Base-by-base conservation (phyloP, 2,888 invertebrate species). In the Punctoribates punctum region DNA sequence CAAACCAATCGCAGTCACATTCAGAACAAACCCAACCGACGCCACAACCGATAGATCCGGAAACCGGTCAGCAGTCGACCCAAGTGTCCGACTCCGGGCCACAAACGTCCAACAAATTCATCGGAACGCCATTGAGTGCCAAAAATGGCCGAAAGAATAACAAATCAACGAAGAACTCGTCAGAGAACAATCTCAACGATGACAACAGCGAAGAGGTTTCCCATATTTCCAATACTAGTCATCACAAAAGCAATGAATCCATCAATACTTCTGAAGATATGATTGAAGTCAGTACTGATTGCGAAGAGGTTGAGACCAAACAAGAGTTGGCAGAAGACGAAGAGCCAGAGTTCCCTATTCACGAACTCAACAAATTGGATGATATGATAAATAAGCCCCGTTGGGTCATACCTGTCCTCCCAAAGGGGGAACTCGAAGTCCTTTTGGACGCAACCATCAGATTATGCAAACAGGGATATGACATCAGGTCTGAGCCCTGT, bases 351-450 rank as follows among this genome's bases (percentile, higher is more conserved):
- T 97, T 96, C 88, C 96, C 96, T 79, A 88, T 90, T 82, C 89
- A 90, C 73, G 94, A 95, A 85, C 86, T 97, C 83, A 89, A 90
- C 81, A 90, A 91, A 81, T 87, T 97, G 81, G 96, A 96, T 86
- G 96, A 96, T 84, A 96, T 96, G 88, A 95, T 97, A 83, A 94
- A 94, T 81, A 77, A 79, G 86, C 91, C 95, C 77, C 88, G 96
- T 82, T 97, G 97, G 97, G 94, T 97, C 79, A 96, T 97, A 74
- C 97, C 97, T 48, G 97, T 97, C 74, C 86, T 97, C 82, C 96
- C 97, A 15, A 95, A 96, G 82, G 96, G 96, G 86, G 96, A 97
- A 85, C 86, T 97, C 20, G 77, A 77, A 67, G n/a, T 62, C 20
- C 62, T 78, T 25, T 60, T 77, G 48, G 72, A 67, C 34, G 70